phyloP scores from a whole-genome alignment of 2,113 vertebrate species.

The Sminthopsis crassicaudata region DNA sequence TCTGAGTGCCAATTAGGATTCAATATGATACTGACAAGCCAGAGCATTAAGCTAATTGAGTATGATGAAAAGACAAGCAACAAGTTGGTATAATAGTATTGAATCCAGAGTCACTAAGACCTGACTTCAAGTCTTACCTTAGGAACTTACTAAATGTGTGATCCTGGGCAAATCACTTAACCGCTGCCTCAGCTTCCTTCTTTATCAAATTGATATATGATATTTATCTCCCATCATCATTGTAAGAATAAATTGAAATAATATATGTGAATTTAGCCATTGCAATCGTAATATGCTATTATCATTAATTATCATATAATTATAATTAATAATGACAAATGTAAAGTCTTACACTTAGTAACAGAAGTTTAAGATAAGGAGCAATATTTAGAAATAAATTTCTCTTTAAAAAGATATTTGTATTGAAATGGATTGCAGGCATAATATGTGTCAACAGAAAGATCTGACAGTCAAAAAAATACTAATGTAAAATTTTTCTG shows the following conservation, averaged over 20 bases:
- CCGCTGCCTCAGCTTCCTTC: neutral
- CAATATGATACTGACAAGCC: neutral
- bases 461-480: neutral
- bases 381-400: neutral
- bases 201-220: neutral
- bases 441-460: neutral
- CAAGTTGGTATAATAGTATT: neutral
- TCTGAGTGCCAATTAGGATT: neutral
- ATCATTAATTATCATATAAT: neutral
- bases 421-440: neutral
- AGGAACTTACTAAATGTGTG: neutral
- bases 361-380: neutral
- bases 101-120: neutral
- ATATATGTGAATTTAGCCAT: neutral
- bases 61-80: neutral
- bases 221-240: neutral
- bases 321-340: neutral
- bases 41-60: neutral
- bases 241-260: neutral
- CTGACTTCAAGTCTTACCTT: neutral
- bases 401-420: neutral
- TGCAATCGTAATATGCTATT: neutral
- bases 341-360: neutral
- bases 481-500: neutral
- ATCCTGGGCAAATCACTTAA: neutral